Evolutionary conservation across 1,140 invertebrate species (phyloP).

Genomic region (Aphidius gifuensis): DNA sequence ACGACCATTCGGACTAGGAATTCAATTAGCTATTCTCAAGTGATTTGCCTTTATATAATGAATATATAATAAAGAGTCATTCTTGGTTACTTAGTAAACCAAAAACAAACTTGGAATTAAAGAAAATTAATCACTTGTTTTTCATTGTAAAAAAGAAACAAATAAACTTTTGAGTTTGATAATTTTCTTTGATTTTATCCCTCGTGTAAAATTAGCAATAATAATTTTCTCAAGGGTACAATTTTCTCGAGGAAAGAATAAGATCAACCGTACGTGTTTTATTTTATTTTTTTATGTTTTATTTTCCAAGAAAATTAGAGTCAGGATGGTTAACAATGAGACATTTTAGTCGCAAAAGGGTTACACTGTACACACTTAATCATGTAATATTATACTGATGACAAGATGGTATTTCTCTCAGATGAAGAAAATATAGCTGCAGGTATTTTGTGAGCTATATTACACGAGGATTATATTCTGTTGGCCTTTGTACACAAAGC

Average conservation of each 20-base stretch:
- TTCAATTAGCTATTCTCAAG: constrained; percentile 22
- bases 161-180: too few species aligned
- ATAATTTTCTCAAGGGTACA: not conserved
- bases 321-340: too few species aligned
- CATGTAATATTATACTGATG: constrained; percentile 6
- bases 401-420: constrained; percentile 64
- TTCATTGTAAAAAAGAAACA: too few species aligned
- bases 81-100: not conserved
- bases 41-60: constrained; percentile 1
- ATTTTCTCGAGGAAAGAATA: too few species aligned
- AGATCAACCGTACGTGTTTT: too few species aligned
- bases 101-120: not conserved
- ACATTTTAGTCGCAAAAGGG: constrained; percentile 12
- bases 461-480: too few species aligned
- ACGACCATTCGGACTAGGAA: constrained; percentile 19
- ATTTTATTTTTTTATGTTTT: too few species aligned
- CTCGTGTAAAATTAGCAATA: not conserved
- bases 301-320: too few species aligned
- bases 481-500: too few species aligned
- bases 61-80: not conserved
- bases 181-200: constrained; percentile 21
- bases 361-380: constrained; percentile 19
- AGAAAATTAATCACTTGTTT: not conserved
- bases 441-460: too few species aligned
- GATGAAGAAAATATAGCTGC: constrained; percentile 38